Base-by-base conservation (phyloP, 1,140 invertebrate species). In the Papilio helenus region DNA sequence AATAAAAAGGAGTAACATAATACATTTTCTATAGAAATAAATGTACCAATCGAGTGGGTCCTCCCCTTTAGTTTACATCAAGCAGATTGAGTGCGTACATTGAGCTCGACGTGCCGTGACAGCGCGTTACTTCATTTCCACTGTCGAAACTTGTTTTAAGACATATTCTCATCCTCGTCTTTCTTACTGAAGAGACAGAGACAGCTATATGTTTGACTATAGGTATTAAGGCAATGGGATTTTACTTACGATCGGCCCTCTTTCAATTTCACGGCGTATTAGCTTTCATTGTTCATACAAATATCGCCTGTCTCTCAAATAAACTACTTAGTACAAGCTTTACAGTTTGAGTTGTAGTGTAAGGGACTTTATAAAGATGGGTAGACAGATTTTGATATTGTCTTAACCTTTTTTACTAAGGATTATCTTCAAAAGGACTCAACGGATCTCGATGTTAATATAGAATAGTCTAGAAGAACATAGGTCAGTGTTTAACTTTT, bases 261-360 rank as follows among this genome's bases (percentile, higher is more conserved):
- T 72, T 72, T 72, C 71, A 44, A 72, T 72, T 72, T 72, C 71
- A 72, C 39, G 71, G 29, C 12, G 39, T 44, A 72, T 72, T 44
- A 72, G n/a, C 18, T 44, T 44, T 72, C 71, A 44, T 44, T 72
- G 71, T 72, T 42, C 39, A 44, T 44, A 72, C 39, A 72, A 72
- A 72, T 23, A 72, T 44, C 39, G 71, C 44, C 26, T 68, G 18
- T 68, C 61, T 26, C 61, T 68, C 10, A 23, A 68, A 68, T 68
- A 68, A 68, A 68, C 14, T 68, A 68, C 26, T 68, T 68, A 68
- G 61, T 68, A 68, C 26, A 29, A 34, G 26, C 14, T 68, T 68
- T 29, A 29, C 20, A 61, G 58, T 23, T 61, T 61, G 20, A 9
- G 9, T 61, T 61, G 26, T 61, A 26, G 20, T 61, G 10, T 26